Conservation (phyloP, 1,140 invertebrate genomes). For the Pseudomyrmex sp. region DNA sequence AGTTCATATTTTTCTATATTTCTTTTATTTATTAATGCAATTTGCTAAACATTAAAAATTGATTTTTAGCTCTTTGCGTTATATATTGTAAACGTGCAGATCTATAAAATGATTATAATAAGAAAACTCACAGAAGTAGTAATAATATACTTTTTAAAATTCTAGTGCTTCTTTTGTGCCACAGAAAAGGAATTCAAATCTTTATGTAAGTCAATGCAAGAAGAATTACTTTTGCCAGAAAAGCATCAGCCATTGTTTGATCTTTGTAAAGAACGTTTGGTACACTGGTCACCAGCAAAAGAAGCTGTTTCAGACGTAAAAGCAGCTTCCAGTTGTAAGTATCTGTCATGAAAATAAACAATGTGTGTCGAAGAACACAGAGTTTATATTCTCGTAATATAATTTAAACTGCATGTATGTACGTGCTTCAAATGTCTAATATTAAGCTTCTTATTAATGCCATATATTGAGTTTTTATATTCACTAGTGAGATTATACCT, state of each 20-base stretch:
- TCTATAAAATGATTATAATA: too few relatives aligned
- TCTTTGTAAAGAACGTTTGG: conserved; percentile 89
- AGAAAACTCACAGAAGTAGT: not conserved
- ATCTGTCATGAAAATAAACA: conserved; percentile 26
- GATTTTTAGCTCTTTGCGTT: too few relatives aligned
- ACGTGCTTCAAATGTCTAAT: too few relatives aligned
- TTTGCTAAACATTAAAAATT: too few relatives aligned
- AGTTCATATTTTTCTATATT: too few relatives aligned
- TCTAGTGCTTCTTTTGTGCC: conserved; percentile 95
- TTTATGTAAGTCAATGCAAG: conserved; percentile 90
- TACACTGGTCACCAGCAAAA: conserved; percentile 88
- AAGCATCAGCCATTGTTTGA: conserved; percentile 92
- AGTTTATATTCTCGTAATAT: conserved; percentile 1
- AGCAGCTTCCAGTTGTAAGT: conserved; percentile 82
- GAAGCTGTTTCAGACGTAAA: conserved; percentile 83
- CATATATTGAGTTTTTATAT: too few relatives aligned
- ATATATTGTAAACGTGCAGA: too few relatives aligned
- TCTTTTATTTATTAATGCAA: too few relatives aligned
- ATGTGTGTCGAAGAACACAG: too few relatives aligned
- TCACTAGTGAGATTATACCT: too few relatives aligned
- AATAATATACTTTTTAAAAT: conserved; percentile 77
- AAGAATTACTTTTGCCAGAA: conserved; percentile 88
- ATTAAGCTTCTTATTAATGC: too few relatives aligned
- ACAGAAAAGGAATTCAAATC: conserved; percentile 94
- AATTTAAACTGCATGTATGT: not conserved